phyloP scores from a whole-genome alignment of 2,113 vertebrate genomes.

The Rhinoderma darwinii region DNA sequence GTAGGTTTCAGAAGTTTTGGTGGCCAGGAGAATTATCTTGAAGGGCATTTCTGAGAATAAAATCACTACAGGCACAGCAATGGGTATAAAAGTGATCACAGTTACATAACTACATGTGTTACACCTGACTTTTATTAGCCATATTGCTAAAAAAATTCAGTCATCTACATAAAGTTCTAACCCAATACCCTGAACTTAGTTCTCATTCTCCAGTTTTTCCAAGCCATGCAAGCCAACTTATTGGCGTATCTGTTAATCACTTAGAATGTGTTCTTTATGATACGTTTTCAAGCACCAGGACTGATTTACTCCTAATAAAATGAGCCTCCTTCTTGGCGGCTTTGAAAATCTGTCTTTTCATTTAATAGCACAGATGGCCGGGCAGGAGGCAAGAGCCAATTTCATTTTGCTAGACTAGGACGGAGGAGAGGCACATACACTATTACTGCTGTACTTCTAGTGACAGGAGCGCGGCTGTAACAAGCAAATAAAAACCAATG shows the following conservation, averaged over 20 bases:
- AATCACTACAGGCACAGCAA: background rate
- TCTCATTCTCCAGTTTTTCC: conserved; percentile 5
- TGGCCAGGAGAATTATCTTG: background rate
- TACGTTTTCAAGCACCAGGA: conserved; percentile 36
- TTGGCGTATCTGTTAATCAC: conserved; percentile 41
- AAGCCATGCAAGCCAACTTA: background rate
- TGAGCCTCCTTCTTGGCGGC: conserved; percentile 53
- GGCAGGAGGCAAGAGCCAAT: conserved; percentile 53
- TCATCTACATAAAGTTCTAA: background rate
- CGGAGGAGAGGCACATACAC: conserved; percentile 40
- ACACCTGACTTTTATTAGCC: background rate
- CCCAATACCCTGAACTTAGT: background rate
- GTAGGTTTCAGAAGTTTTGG: no score
- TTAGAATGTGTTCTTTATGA: conserved; percentile 50
- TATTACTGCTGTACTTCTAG: conserved; percentile 51
- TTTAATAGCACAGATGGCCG: conserved; percentile 56
- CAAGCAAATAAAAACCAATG: conserved; percentile 57
- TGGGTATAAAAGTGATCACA: background rate
- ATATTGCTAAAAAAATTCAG: background rate
- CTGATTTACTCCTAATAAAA: conserved; percentile 58
- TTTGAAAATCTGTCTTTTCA: conserved; percentile 55
- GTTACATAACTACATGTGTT: background rate
- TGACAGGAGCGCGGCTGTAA: conserved; percentile 54
- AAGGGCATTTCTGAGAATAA: background rate
- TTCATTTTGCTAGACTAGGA: conserved; percentile 48